phyloP scores from a whole-genome alignment of 2,113 vertebrate genomes.

The Silurus glanis region DNA sequence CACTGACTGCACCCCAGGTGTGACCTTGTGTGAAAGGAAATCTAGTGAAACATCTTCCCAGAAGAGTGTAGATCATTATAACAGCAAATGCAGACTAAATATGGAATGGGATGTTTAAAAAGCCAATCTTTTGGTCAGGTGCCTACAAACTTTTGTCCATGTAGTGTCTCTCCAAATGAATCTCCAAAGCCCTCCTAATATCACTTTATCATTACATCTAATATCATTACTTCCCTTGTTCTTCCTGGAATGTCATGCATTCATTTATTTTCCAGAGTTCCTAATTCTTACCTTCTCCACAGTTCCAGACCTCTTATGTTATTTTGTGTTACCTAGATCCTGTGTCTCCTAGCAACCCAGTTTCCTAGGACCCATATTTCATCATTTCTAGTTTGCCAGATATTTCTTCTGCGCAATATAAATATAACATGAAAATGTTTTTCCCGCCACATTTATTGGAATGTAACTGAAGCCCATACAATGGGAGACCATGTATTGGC shows the following conservation, averaged over 20 bases:
- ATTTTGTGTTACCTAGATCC: background rate
- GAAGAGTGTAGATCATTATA: too few relatives aligned
- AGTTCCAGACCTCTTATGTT: background rate
- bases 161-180: background rate
- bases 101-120: too few relatives aligned
- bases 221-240: too few relatives aligned
- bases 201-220: background rate
- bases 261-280: background rate
- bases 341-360: background rate
- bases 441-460: background rate
- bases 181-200: background rate
- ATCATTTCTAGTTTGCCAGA: background rate
- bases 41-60: too few relatives aligned
- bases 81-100: too few relatives aligned
- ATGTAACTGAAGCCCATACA: background rate
- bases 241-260: background rate
- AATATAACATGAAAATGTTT: background rate
- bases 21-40: too few relatives aligned
- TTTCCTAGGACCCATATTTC: background rate
- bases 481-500: too few relatives aligned
- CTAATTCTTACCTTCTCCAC: background rate
- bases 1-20: too few relatives aligned
- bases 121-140: too few relatives aligned
- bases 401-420: background rate
- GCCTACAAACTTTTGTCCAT: too few relatives aligned